Conservation (phyloP, 2,113 vertebrate species). For the Hippocampus abdominalis region DNA sequence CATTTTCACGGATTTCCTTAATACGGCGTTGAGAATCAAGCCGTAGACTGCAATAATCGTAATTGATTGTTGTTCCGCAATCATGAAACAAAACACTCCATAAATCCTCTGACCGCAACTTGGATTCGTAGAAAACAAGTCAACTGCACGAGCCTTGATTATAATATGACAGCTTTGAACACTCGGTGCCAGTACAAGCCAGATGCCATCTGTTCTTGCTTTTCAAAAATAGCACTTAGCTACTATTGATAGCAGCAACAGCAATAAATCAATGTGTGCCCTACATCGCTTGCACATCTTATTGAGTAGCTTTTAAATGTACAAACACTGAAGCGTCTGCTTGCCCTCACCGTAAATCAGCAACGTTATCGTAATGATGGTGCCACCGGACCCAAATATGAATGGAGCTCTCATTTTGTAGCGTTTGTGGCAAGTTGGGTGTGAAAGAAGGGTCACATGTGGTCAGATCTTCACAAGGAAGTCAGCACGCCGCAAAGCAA, state of each 20-base stretch:
- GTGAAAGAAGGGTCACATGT: conserved; percentile 42
- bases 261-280: conserved; percentile 47
- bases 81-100: conserved; percentile 5
- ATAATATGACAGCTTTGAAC: conserved; percentile 15
- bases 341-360: conserved; percentile 37
- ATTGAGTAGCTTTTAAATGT: conserved; percentile 57
- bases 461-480: conserved; percentile 38
- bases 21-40: not conserved
- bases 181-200: conserved; percentile 37
- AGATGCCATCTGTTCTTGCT: conserved; percentile 53
- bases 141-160: not conserved
- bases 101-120: conserved; percentile 33
- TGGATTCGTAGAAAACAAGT: not conserved
- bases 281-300: conserved; percentile 46
- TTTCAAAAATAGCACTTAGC: conserved; percentile 43
- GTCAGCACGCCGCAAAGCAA: conserved; percentile 42
- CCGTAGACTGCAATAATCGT: not conserved
- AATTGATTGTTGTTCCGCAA: conserved; percentile 6
- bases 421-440: conserved; percentile 25
- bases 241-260: conserved; percentile 53
- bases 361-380: conserved; percentile 14
- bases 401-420: conserved; percentile 27
- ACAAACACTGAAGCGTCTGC: conserved; percentile 35
- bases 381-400: conserved; percentile 9
- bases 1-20: not conserved